phyloP scores from a whole-genome alignment of 2,888 invertebrate species.

The Rhingia rostrata region DNA sequence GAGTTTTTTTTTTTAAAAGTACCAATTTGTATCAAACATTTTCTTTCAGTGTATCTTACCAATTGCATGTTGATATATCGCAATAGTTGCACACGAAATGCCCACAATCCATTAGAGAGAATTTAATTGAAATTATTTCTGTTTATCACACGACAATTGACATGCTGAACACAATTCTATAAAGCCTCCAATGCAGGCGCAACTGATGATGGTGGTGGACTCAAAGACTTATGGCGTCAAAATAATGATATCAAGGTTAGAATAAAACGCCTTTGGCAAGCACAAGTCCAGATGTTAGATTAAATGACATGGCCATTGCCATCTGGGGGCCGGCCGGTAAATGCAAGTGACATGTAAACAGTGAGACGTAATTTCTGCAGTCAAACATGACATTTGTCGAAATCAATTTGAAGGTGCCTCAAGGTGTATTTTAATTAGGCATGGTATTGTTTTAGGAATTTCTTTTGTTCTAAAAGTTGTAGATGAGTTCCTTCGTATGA shows the following conservation, averaged over 20 bases:
- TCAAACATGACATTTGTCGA: not conserved
- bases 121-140: conserved; percentile 63
- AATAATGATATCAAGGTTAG: conserved; percentile 67
- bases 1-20: not conserved
- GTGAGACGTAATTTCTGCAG: not conserved
- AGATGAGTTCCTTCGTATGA: too few species aligned
- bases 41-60: conserved; percentile 29
- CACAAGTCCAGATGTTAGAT: conserved; percentile 39
- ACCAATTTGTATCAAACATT: not conserved
- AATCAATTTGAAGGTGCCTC: too few species aligned
- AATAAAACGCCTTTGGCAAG: conserved; percentile 49
- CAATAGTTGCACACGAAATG: conserved; percentile 32
- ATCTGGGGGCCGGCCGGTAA: conserved; percentile 7
- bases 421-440: too few species aligned
- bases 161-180: conserved; percentile 31
- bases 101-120: conserved; percentile 53
- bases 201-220: not conserved
- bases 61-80: conserved; percentile 47
- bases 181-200: conserved; percentile 24
- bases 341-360: not conserved
- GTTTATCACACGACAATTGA: conserved; percentile 64
- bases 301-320: conserved; percentile 24
- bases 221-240: conserved; percentile 41
- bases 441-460: too few species aligned
- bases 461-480: too few species aligned